Evolutionary conservation across 2,888 invertebrate species (phyloP), one percentile per base, ranked within the genome.

Genomic region (Phorcus lineatus): DNA sequence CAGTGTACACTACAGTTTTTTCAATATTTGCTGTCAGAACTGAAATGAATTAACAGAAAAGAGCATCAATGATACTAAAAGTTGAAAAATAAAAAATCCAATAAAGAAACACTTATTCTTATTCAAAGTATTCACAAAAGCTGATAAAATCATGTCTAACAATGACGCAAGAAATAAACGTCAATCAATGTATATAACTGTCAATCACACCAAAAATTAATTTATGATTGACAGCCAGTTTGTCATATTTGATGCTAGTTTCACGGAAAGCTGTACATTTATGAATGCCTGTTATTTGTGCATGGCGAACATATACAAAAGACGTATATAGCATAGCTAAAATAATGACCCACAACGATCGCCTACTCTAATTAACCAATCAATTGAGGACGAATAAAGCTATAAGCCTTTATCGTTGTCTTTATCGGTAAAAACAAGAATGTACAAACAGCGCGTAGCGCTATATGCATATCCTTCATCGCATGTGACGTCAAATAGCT

Each of bases 391-490:
- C 4, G 70, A 70, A 70, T 70, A 70, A 70, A 70, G 70, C 36
- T 11, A 70, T 70, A 70, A 36, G 31, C 36, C 70, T 0, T 70
- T 70, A 70, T 70, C 70, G 40, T 31, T 70, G 70, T 70, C 70
- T 70, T 31, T 70, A 70, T 70, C 70, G n/a, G 36, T 31, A 40
- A 31, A 70, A 36, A 16, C 31, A 28, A 36, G 17, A n/a, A 31
- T 17, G 17, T 9, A 16, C 17, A 19, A 31, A 40, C 70, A 13
- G n/a, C 24, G 40, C 24, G 36, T 36, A 40, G 17, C 31, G 31
- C 70, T 19, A 70, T 70, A 70, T 70, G 36, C 70, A 70, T 70
- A 70, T 70, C 70, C 28, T 19, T 70, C 70, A 70, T 70, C 70
- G 19, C 31, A 3, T 70, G 40, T 70, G 70, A 70, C 70, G 70